A percentile compares a stretch with the other conserved stretches of the same genome.
phyloP scores from a whole-genome alignment of 2,113 vertebrate species.

The Chinchilla lanigera region DNA sequence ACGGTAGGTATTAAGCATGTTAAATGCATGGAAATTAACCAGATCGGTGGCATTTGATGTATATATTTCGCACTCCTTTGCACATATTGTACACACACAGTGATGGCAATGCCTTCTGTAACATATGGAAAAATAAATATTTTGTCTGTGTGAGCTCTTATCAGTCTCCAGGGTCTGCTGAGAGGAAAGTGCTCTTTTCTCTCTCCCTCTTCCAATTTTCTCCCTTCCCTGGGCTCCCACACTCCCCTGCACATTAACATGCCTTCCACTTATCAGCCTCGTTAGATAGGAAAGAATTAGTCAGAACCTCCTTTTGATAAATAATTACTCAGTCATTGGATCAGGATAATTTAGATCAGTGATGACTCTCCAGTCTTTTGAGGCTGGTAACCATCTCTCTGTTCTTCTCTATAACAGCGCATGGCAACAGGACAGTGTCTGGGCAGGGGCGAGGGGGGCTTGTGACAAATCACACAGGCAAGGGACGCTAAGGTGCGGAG shows the following conservation, averaged over 20 bases:
- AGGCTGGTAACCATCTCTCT: background rate
- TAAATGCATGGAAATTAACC: conserved; percentile 74
- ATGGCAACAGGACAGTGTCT: background rate
- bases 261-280: conserved; percentile 50
- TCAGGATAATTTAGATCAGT: conserved; percentile 49
- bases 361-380: background rate
- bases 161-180: conserved; percentile 70
- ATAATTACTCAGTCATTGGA: conserved; percentile 56
- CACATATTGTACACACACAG: conserved; percentile 72
- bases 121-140: conserved; percentile 76
- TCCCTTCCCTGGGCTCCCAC: conserved; percentile 36
- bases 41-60: conserved; percentile 63
- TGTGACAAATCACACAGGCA: background rate
- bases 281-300: conserved; percentile 52
- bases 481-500: background rate
- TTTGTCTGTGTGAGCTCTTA: conserved; percentile 71
- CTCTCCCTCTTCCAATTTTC: conserved; percentile 46
- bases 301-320: conserved; percentile 65
- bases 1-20: conserved; percentile 60
- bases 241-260: conserved; percentile 22
- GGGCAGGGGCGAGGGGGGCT: background rate
- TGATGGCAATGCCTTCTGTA: conserved; percentile 44
- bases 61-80: conserved; percentile 72
- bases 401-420: background rate
- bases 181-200: conserved; percentile 58